Conservation (phyloP, 2,888 invertebrate species). For the Machimus rusticus region DNA sequence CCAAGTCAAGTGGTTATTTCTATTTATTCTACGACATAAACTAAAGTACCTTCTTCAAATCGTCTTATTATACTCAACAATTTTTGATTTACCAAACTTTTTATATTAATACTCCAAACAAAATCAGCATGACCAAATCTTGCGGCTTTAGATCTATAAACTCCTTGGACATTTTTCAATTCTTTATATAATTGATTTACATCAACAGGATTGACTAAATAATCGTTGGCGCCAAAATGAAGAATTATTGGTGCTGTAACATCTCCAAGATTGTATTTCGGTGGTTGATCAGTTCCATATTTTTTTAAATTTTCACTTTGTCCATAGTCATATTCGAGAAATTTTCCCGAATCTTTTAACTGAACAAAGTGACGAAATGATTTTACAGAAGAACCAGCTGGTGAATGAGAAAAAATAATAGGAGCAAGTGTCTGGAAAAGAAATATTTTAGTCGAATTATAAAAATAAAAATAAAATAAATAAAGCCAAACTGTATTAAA, state of each 20-base stretch:
- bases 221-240: constrained; percentile 70
- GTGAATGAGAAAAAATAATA: constrained; percentile 62
- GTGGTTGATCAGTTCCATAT: constrained; percentile 66
- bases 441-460: background rate
- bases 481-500: background rate
- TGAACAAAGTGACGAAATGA: constrained; percentile 64
- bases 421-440: constrained; percentile 61
- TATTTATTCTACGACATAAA: background rate
- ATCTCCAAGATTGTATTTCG: constrained; percentile 66
- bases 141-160: constrained; percentile 66
- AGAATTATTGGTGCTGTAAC: constrained; percentile 67
- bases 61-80: background rate
- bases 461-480: background rate
- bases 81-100: constrained; percentile 64
- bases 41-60: constrained; percentile 14
- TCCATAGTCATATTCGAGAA: constrained; percentile 64
- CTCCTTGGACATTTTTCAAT: constrained; percentile 66
- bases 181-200: constrained; percentile 65
- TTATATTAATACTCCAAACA: constrained; percentile 66
- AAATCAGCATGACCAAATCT: constrained; percentile 69
- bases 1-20: background rate
- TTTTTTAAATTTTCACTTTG: constrained; percentile 62
- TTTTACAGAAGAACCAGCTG: constrained; percentile 62
- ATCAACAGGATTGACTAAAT: constrained; percentile 69
- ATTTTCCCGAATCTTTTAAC: constrained; percentile 61